phyloP scores from a whole-genome alignment of 2,888 invertebrate genomes.

The Eupithecia exiguata region DNA sequence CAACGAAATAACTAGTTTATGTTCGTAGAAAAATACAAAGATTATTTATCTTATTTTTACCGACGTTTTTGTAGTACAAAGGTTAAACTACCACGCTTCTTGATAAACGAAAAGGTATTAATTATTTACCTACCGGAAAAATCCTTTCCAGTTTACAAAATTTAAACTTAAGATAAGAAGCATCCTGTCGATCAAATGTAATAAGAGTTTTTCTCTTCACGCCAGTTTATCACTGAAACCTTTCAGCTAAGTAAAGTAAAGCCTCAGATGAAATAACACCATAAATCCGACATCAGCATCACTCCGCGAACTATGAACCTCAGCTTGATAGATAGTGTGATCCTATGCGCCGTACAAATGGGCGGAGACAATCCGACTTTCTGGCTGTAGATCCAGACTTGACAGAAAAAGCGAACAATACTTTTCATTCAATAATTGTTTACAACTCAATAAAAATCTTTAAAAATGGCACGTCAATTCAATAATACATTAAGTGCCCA shows the following conservation, averaged over 20 bases:
- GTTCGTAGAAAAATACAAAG: neutral
- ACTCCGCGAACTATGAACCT: conserved; percentile 28
- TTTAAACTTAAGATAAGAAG: neutral
- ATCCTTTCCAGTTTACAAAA: neutral
- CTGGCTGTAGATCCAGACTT: neutral
- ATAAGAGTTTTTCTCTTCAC: neutral
- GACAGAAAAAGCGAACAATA: neutral
- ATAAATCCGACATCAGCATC: conserved; percentile 38
- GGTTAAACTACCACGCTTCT: neutral
- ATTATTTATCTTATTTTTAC: neutral
- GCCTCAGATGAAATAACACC: conserved; percentile 28
- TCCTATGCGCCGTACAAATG: conserved; percentile 30
- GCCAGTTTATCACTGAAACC: conserved; percentile 31
- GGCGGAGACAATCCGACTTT: conserved; percentile 9
- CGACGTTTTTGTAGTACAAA: neutral
- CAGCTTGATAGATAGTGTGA: conserved; percentile 40
- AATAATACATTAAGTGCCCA: neutral
- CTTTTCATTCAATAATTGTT: neutral
- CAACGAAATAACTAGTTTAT: neutral
- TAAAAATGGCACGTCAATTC: neutral
- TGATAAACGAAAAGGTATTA: neutral
- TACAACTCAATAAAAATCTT: neutral
- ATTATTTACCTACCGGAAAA: neutral
- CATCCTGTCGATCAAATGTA: neutral
- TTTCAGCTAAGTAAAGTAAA: conserved; percentile 30